Conservation (phyloP, 2,888 invertebrate species). For the Cactoblastis cactorum region DNA sequence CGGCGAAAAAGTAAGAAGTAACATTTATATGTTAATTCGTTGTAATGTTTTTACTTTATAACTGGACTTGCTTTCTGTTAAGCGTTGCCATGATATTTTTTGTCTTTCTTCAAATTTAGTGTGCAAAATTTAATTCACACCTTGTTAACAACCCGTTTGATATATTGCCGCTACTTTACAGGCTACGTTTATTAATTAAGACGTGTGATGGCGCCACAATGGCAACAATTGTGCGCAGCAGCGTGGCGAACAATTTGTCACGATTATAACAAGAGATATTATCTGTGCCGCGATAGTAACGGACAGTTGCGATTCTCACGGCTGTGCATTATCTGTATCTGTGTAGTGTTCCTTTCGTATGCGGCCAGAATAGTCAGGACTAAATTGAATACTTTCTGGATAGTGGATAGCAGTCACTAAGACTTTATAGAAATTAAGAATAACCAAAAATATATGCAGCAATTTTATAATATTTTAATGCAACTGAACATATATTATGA, state of each 20-base stretch:
- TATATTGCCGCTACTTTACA: conserved; percentile 24
- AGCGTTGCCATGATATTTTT: neutral
- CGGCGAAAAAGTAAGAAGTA: conserved; percentile 5
- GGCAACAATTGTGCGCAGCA: conserved; percentile 43
- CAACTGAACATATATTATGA: no score
- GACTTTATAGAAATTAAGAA: no score
- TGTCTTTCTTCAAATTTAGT: neutral
- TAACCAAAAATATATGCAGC: no score
- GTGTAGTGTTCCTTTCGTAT: no score
- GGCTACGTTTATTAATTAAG: conserved; percentile 32
- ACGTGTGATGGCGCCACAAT: conserved; percentile 39
- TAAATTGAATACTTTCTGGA: no score
- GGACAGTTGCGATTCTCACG: conserved; percentile 54
- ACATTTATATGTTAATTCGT: conserved; percentile 1
- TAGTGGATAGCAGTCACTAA: no score
- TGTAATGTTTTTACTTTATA: neutral
- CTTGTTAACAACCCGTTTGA: conserved; percentile 4
- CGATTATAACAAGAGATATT: conserved; percentile 53
- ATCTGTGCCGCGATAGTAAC: conserved; percentile 45
- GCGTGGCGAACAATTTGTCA: conserved; percentile 59
- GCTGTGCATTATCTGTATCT: conserved; percentile 36
- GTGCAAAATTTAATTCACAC: neutral
- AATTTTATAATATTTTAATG: no score
- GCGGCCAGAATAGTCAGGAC: no score
- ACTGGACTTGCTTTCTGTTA: neutral